These are phyloP conservation scores for Conomelus anceps DNA, from an alignment of 2,888 invertebrate genomes.

Conservation along the genomic window DNA sequence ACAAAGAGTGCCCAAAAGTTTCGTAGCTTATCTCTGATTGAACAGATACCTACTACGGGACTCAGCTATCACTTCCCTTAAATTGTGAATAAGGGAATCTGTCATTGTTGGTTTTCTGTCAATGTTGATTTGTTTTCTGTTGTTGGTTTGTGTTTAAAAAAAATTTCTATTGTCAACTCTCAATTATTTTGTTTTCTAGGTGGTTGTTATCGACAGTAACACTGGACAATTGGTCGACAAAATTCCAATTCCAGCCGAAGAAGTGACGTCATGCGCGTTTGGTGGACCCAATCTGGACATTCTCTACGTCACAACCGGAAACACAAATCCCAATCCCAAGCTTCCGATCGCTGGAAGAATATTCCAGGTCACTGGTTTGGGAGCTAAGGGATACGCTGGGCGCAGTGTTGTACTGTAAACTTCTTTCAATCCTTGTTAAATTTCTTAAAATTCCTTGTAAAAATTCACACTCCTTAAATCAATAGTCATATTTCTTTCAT, in stretches of 20 bases:
- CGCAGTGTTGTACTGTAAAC: not conserved
- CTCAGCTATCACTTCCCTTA: no score
- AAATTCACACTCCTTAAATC: not conserved
- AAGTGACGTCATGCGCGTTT: not conserved
- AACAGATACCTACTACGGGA: no score
- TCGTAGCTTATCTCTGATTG: no score
- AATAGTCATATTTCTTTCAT: no score
- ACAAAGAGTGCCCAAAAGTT: no score
- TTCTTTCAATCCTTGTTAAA: no score
- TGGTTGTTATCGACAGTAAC: conserved; percentile 50
- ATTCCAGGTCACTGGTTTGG: not conserved
- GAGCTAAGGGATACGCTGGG: not conserved
- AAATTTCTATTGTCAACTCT: not conserved
- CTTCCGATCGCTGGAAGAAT: not conserved
- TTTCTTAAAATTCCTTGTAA: not conserved
- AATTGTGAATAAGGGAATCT: no score
- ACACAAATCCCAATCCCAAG: not conserved
- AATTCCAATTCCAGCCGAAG: not conserved
- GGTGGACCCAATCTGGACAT: not conserved
- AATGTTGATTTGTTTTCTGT: not conserved
- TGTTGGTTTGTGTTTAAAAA: not conserved
- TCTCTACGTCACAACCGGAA: not conserved
- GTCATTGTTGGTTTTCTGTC: not conserved
- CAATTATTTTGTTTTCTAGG: conserved; percentile 27
- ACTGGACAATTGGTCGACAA: conserved; percentile 27